Evolutionary conservation across 2,797 vertebrate species (phyloP), one percentile per base, ranked within the genome.

Genomic region (Hyperoplus immaculatus): DNA sequence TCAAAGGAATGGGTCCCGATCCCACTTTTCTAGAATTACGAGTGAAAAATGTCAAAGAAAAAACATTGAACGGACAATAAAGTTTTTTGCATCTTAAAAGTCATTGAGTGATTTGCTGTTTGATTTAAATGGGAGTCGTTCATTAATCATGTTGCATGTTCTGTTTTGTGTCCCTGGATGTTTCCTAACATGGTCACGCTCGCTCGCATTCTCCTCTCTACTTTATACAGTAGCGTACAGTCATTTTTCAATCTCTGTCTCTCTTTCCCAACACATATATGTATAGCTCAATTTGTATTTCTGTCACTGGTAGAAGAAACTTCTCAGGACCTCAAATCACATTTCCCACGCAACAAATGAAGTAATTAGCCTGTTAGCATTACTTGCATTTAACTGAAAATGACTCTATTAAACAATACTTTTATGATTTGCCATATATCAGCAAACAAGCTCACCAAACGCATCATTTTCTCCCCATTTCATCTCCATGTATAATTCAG

Each of bases 1-100:
- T 87, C 78, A 84, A 88, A 87, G 72, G 77, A 81, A 82, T 38
- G 72, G 75, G 82, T 83, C 83, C 72, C 0, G 41, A 69, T 77
- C 83, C 84, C 82, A 90, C 83, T 95, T 95, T 95, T 95, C 83
- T 94, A 94, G 87, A 87, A 75, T 51, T 83, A 69, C 49, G 63
- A 86, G 85, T 82, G 78, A 88, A 90, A 29, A 89, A 83, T 84
- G 83, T 91, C 80, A 87, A 84, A 77, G 73, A 83, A 72, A 83
- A 72, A 78, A 90, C 56, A 77, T 87, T 77, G 80, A 85, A 92
- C 41, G 49, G 86, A 92, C 65, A 95, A 95, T 95, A 95, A 95
- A 95, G 87, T 81, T 91, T 93, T 93, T 94, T 92, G 82, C 86
- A 93, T 93, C 88, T 73, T 74, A 82, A 74, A n/a, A 0, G 41